Evolutionary conservation across 2,888 invertebrate species (phyloP).

Genomic region (Drosophila hamatofila): DNA sequence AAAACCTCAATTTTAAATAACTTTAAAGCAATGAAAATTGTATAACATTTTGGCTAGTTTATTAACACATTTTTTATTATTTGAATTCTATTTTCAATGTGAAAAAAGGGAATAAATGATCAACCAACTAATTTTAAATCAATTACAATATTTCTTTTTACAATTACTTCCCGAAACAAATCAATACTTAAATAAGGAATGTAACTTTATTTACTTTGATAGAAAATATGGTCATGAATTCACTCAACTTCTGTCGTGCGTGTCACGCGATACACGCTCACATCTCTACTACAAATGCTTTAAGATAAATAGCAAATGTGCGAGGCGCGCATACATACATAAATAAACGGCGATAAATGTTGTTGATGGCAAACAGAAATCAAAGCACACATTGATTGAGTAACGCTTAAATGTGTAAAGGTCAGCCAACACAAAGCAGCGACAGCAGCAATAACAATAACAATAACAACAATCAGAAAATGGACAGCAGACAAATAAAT

Average conservation of each 20-base stretch:
- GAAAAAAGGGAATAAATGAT: background rate
- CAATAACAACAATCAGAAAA: conserved; percentile 6
- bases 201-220: background rate
- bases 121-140: no score
- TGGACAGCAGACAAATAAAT: conserved; percentile 10
- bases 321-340: conserved; percentile 48
- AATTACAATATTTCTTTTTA: no score
- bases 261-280: conserved; percentile 33
- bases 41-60: no score
- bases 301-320: conserved; percentile 26
- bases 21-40: no score
- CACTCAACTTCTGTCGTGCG: background rate
- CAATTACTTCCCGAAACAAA: no score
- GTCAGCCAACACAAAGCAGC: conserved; percentile 55
- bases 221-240: background rate
- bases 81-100: background rate
- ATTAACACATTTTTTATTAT: no score
- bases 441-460: conserved; percentile 8
- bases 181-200: no score
- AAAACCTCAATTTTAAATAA: no score
- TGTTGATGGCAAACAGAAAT: conserved; percentile 64
- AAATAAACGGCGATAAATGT: conserved; percentile 71
- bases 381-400: conserved; percentile 70
- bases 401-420: conserved; percentile 76
- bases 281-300: conserved; percentile 43